Percentiles rank a stretch among this genome's conserved stretches.
These are phyloP conservation scores for Drosophila prolongata DNA, from an alignment of 2,888 invertebrate genomes.

Conservation along the genomic window DNA sequence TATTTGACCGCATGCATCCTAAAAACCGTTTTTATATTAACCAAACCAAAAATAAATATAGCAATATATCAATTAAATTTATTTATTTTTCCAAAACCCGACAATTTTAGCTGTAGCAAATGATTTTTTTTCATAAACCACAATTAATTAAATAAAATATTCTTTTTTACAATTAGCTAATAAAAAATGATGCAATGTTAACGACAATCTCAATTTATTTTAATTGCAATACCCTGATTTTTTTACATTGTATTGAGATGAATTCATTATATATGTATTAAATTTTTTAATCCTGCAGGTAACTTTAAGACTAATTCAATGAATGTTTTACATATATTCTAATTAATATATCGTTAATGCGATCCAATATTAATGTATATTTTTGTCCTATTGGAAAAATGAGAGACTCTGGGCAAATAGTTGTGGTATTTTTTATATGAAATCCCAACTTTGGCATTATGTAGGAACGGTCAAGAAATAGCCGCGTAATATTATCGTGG, in stretches of 20 bases:
- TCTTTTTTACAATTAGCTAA: neutral
- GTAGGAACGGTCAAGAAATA: conserved; percentile 11
- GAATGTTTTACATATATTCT: neutral
- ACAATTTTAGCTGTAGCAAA: neutral
- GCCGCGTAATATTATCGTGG: conserved; percentile 30
- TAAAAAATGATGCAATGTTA: neutral
- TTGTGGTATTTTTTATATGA: neutral
- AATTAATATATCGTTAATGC: neutral
- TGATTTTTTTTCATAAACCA: conserved; percentile 1
- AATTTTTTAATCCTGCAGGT: neutral
- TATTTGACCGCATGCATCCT: conserved; percentile 17
- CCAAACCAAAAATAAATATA: conserved; percentile 26
- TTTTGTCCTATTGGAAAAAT: too few relatives aligned
- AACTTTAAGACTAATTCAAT: neutral
- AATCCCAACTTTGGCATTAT: neutral
- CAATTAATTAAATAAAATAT: conserved; percentile 18
- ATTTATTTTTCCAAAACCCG: conserved; percentile 5
- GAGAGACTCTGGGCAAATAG: too few relatives aligned
- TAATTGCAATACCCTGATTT: neutral
- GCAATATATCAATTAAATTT: conserved; percentile 6
- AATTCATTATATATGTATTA: conserved; percentile 5
- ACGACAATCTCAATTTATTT: conserved; percentile 7
- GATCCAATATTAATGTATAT: too few relatives aligned
- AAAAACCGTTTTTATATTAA: conserved; percentile 27
- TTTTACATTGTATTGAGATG: neutral